A percentile compares a stretch with the other conserved stretches of the same genome.
Evolutionary conservation across 2,888 invertebrate species (phyloP).

Genomic region (Hemaris fuciformis): DNA sequence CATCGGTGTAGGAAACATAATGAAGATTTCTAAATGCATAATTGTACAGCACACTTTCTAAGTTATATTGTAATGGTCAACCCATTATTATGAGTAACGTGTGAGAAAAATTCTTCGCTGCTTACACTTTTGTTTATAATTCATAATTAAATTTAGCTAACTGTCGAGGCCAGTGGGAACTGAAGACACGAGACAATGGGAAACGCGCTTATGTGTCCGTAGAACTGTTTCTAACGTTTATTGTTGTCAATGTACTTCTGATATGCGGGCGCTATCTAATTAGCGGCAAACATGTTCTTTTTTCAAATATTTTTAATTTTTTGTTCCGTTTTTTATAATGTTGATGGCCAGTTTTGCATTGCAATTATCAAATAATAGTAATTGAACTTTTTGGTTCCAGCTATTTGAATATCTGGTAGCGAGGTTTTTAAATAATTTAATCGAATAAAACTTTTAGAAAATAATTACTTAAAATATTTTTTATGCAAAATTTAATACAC

Average conservation of each 20-base stretch:
- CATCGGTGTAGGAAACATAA: background rate
- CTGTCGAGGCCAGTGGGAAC: slow-evolving; percentile 70
- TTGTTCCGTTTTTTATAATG: background rate
- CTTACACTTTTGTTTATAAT: slow-evolving; percentile 64
- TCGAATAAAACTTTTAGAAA: too few relatives aligned
- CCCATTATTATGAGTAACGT: slow-evolving; percentile 66
- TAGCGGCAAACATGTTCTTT: background rate
- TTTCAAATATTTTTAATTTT: background rate
- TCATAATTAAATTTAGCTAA: slow-evolving; percentile 67
- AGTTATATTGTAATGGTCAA: slow-evolving; percentile 41
- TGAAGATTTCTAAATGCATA: slow-evolving; percentile 2
- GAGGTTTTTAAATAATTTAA: too few relatives aligned
- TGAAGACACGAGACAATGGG: slow-evolving; percentile 58
- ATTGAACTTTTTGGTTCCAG: background rate
- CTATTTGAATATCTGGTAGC: background rate
- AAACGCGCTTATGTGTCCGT: slow-evolving; percentile 48
- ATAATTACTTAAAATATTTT: too few relatives aligned
- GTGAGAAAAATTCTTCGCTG: slow-evolving; percentile 49
- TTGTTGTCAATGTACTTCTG: slow-evolving; percentile 12
- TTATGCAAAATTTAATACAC: too few relatives aligned
- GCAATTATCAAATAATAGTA: background rate
- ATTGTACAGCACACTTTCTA: slow-evolving; percentile 10
- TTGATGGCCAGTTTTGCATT: background rate
- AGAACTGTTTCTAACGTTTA: slow-evolving; percentile 57
- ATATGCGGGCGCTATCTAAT: background rate